phyloP scores from a whole-genome alignment of 2,888 invertebrate genomes.

The Eledona agricola region DNA sequence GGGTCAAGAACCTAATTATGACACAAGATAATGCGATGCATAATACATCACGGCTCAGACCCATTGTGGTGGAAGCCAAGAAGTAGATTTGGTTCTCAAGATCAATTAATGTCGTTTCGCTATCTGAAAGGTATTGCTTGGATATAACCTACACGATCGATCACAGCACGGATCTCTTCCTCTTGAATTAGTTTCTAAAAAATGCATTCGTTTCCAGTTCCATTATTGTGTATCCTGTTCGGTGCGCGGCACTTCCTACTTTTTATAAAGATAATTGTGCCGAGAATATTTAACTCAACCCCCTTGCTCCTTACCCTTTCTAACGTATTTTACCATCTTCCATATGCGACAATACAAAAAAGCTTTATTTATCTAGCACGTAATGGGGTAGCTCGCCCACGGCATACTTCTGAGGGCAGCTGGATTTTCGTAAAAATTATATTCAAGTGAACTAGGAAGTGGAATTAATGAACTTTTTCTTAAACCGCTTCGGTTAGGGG shows the following conservation, averaged over 20 bases:
- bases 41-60: conserved; percentile 38
- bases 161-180: conserved; percentile 14
- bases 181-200: conserved; percentile 13
- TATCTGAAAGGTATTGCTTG: conserved; percentile 25
- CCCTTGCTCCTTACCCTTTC: conserved; percentile 35
- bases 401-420: conserved; percentile 23
- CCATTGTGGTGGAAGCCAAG: conserved; percentile 33
- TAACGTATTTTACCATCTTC: conserved; percentile 43
- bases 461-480: conserved; percentile 32
- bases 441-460: conserved; percentile 18
- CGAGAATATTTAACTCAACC: conserved; percentile 22
- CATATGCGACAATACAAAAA: conserved; percentile 43
- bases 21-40: conserved; percentile 47
- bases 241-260: conserved; percentile 16
- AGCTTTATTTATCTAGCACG: conserved; percentile 28
- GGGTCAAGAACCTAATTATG: conserved; percentile 57
- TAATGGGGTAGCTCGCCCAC: conserved; percentile 32
- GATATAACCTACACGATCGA: conserved; percentile 13
- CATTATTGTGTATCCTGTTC: conserved; percentile 13
- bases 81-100: conserved; percentile 32
- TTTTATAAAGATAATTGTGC: conserved; percentile 23
- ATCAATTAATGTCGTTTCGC: conserved; percentile 28
- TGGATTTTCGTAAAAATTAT: conserved; percentile 14
- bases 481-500: conserved; percentile 8
- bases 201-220: conserved; percentile 15